Conservation (phyloP, 2,888 invertebrate species). For the Cheilosia vernalis region DNA sequence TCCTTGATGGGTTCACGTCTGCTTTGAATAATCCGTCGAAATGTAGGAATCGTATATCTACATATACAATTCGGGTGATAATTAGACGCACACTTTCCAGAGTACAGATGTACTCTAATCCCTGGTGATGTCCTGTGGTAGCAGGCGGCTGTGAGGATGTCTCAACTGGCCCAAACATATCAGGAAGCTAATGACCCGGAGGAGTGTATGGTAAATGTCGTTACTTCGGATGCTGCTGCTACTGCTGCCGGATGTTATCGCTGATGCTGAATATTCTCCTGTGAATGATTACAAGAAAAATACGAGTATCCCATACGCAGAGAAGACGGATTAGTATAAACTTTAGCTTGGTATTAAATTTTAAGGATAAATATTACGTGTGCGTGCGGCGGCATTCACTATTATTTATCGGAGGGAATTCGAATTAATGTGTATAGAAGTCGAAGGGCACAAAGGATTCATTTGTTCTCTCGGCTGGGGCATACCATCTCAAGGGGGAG, state of each 20-base stretch:
- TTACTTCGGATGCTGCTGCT: constrained; percentile 49
- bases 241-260: constrained; percentile 81
- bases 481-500: constrained; percentile 53
- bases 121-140: constrained; percentile 51
- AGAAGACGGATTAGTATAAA: constrained; percentile 49
- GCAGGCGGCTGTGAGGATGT: constrained; percentile 76
- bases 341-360: constrained; percentile 46
- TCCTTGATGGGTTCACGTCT: constrained; percentile 37
- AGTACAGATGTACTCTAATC: constrained; percentile 49
- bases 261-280: constrained; percentile 83
- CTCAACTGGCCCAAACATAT: constrained; percentile 76
- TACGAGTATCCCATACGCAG: neutral
- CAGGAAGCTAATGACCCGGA: constrained; percentile 80
- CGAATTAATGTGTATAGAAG: constrained; percentile 71
- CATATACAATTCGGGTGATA: constrained; percentile 45
- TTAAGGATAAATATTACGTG: constrained; percentile 50
- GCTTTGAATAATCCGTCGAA: constrained; percentile 49
- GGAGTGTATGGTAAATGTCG: constrained; percentile 73
- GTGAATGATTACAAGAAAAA: constrained; percentile 66
- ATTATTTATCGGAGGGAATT: constrained; percentile 57
- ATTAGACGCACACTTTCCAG: constrained; percentile 55
- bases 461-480: constrained; percentile 7
- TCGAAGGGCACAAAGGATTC: constrained; percentile 47
- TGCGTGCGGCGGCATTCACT: neutral
- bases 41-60: constrained; percentile 28